phyloP scores from a whole-genome alignment of 2,888 invertebrate species.

The Syrista parreyssii region DNA sequence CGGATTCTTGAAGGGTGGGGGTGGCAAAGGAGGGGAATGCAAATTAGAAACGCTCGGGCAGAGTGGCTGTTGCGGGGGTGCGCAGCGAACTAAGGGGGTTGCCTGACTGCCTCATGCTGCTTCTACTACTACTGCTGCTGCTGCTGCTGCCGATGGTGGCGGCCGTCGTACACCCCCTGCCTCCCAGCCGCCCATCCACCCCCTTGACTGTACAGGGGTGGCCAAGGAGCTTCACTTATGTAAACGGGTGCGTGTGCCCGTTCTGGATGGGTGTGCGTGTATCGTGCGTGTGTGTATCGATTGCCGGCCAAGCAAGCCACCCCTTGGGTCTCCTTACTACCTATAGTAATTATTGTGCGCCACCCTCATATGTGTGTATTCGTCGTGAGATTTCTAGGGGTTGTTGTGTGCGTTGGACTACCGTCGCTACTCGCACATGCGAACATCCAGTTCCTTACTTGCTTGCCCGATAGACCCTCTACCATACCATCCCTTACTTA shows the following conservation, averaged over 20 bases:
- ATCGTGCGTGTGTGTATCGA: conserved; percentile 61
- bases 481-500: conserved; percentile 48
- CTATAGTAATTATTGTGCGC: conserved; percentile 60
- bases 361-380: conserved; percentile 59
- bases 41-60: conserved; percentile 65
- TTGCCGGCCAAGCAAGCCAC: conserved; percentile 57
- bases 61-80: conserved; percentile 38
- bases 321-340: conserved; percentile 44
- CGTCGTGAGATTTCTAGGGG: conserved; percentile 55
- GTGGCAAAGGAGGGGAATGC: conserved; percentile 64
- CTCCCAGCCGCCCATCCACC: background rate
- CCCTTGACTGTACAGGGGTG: conserved; percentile 36
- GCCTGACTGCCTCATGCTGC: conserved; percentile 4
- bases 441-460: conserved; percentile 52
- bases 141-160: background rate
- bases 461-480: conserved; percentile 55
- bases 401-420: conserved; percentile 20
- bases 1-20: conserved; percentile 49
- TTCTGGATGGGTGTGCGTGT: conserved; percentile 37
- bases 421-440: conserved; percentile 6
- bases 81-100: conserved; percentile 16
- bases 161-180: background rate
- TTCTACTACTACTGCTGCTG: background rate
- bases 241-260: conserved; percentile 54
- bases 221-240: conserved; percentile 63